Evolutionary conservation across 2,113 vertebrate genomes (phyloP), one percentile per base, ranked within the genome.

Genomic region (Marcusenius ussheri): DNA sequence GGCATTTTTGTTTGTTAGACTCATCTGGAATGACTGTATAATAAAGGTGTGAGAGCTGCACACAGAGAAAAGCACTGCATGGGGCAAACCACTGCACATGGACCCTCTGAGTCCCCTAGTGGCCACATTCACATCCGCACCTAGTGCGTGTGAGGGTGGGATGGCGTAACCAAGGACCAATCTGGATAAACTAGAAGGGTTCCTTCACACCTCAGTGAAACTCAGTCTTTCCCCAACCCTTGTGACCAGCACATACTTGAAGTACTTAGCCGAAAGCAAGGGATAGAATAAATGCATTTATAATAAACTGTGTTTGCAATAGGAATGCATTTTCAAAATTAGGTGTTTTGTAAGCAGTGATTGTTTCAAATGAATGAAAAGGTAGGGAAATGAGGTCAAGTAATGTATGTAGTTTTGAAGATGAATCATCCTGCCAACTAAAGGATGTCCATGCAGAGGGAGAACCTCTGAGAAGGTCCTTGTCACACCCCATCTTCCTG

Each of bases 121-220:
- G 66, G 42, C 80, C 80, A 50, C 47, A 9, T 77, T 85, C 8
- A 42, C 24, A 10, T 85, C 88, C 8, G 51, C 13, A 42, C 21
- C 45, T 62, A 8, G 56, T n/a, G 56, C 9, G 53, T 56, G 56
- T 62, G 56, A 62, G 7, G 56, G 56, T 62, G 56, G 56, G 24
- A 62, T n/a, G 21, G 56, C 24, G 8, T n/a, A n/a, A 62, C 24
- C 56, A 24, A n/a, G 90, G 88, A 84, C 74, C 58, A 88, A 88
- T 88, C 87, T 87, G 62, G 70, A 90, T 90, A 90, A 90, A 70
- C 42, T 21, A 24, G 24, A 45, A 47, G 13, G 19, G 24, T 85
- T 49, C 45, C 24, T 85, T 85, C 83, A 85, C 17, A 42, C 42
- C 46, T 85, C 46, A 85, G 46, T 90, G 90, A 87, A 88, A 31